These are phyloP conservation scores for Aphyosemion australe DNA, from an alignment of 2,113 vertebrate genomes.

Conservation along the genomic window DNA sequence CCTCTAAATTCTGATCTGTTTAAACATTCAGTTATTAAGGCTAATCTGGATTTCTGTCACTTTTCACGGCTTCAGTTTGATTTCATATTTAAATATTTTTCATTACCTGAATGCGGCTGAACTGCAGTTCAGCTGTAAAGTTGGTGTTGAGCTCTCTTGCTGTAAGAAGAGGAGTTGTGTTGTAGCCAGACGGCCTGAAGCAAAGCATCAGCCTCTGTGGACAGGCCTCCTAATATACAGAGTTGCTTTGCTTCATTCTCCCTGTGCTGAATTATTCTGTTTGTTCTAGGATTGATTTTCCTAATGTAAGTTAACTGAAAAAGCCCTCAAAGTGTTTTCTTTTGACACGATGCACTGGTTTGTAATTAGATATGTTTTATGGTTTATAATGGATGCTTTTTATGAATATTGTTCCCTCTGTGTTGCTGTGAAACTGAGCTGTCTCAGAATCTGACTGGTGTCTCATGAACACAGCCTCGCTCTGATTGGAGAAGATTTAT, in stretches of 20 bases:
- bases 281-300: conserved; percentile 40
- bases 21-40: conserved; percentile 25
- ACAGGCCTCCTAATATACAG: conserved; percentile 24
- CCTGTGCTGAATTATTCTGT: conserved; percentile 61
- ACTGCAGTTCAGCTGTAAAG: conserved; percentile 1
- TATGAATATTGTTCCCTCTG: too few species aligned
- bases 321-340: conserved; percentile 28
- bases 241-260: conserved; percentile 25
- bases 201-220: conserved; percentile 22
- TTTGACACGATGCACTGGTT: conserved; percentile 22
- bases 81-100: not conserved
- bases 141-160: conserved; percentile 4
- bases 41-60: not conserved
- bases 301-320: conserved; percentile 25
- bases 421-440: too few species aligned
- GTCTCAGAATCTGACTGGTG: too few species aligned
- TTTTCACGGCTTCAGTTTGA: not conserved
- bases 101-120: too few species aligned
- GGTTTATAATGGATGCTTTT: not conserved
- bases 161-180: not conserved
- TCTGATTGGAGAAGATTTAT: too few species aligned
- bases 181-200: conserved; percentile 14
- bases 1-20: conserved; percentile 4
- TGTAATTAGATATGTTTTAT: conserved; percentile 4
- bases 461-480: too few species aligned